These are phyloP conservation scores for Drosophila meridiana DNA, from an alignment of 2,888 invertebrate genomes.

Conservation along the genomic window DNA sequence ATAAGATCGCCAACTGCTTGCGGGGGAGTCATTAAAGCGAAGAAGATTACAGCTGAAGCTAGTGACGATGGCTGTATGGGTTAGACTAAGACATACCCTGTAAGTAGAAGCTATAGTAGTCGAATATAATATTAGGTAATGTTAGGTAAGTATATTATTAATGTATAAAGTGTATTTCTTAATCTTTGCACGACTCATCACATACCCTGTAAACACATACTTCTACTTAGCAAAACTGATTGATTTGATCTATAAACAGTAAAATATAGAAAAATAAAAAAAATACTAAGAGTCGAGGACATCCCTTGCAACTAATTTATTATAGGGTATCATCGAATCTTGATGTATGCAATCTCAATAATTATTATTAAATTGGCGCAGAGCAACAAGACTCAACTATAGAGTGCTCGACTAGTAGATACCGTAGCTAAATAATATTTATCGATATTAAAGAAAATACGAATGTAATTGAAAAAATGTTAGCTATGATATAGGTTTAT, in stretches of 20 bases:
- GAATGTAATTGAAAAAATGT: neutral
- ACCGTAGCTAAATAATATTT: neutral
- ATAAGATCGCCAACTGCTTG: constrained; percentile 23
- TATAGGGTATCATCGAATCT: neutral
- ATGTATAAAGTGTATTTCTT: no score
- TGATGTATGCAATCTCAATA: neutral
- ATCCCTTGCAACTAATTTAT: neutral
- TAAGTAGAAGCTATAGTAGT: neutral
- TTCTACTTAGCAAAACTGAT: neutral
- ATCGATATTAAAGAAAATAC: neutral
- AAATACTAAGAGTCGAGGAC: neutral
- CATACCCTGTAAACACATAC: neutral
- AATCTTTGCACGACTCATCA: neutral
- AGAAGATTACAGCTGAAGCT: neutral
- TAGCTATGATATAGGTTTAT: no score
- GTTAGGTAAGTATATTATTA: no score
- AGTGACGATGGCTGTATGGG: neutral
- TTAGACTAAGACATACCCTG: neutral
- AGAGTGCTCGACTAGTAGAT: neutral
- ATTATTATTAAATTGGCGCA: neutral
- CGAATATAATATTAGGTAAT: no score
- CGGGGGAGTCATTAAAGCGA: neutral
- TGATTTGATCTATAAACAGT: neutral
- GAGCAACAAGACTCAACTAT: no score
- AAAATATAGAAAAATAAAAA: neutral